A percentile compares a stretch with the other conserved stretches of the same genome.
phyloP scores from a whole-genome alignment of 2,797 vertebrate genomes.

The Tolypeutes matacus region DNA sequence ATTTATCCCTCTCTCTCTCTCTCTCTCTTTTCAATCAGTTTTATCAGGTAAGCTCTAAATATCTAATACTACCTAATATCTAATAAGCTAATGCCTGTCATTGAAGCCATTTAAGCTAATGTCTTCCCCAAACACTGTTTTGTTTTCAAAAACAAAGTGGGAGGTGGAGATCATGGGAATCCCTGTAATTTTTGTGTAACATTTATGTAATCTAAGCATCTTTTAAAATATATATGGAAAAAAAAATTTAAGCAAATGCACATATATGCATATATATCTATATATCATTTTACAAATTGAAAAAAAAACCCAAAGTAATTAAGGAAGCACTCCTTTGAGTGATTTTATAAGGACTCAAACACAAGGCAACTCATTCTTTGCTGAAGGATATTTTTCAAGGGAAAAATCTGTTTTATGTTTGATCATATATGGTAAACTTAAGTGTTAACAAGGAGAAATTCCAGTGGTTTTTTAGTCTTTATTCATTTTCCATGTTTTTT shows the following conservation, averaged over 20 bases:
- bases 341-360: conserved; percentile 41
- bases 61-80: not conserved
- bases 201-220: too few species aligned
- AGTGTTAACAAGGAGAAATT: not conserved
- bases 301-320: too few species aligned
- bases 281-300: too few species aligned
- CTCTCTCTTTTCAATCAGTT: not conserved
- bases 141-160: not conserved
- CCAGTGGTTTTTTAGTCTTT: not conserved
- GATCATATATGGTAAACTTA: not conserved
- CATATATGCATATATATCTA: too few species aligned
- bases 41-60: not conserved
- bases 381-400: not conserved
- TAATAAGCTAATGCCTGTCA: not conserved
- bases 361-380: not conserved
- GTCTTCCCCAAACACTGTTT: not conserved
- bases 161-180: too few species aligned
- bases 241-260: too few species aligned
- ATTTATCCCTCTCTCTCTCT: not conserved
- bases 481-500: not conserved
- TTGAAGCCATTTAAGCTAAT: conserved; percentile 32
- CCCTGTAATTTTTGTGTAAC: too few species aligned
- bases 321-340: not conserved
- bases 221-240: too few species aligned
- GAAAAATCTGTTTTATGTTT: not conserved